Evolutionary conservation across 1,140 invertebrate species (phyloP).

Genomic region (Goniozus legneri): DNA sequence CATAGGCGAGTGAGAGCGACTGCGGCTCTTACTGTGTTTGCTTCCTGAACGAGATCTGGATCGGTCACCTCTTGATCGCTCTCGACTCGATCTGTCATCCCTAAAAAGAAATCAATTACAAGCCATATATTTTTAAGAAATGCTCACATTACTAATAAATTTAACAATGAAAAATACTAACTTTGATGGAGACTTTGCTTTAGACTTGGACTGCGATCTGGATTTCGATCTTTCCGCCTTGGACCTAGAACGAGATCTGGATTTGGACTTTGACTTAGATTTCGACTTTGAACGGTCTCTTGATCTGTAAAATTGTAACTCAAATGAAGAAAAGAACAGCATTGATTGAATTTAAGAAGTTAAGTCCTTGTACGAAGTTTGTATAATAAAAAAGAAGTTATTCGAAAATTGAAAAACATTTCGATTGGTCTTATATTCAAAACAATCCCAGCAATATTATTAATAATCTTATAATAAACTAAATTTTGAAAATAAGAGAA

Average conservation of each 20-base stretch:
- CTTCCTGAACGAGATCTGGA: conserved; percentile 51
- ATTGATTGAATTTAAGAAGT: conserved; percentile 17
- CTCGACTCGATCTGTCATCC: conserved; percentile 48
- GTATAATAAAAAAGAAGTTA: too few species aligned
- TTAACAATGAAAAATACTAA: conserved; percentile 35
- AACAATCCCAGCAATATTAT: neutral
- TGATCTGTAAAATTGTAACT: conserved; percentile 56
- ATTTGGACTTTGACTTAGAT: conserved; percentile 59
- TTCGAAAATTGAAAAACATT: neutral
- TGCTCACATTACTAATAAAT: neutral
- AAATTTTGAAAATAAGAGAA: neutral
- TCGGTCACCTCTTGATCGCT: conserved; percentile 49
- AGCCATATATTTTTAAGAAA: neutral
- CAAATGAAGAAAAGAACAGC: conserved; percentile 34
- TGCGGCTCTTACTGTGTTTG: conserved; percentile 57
- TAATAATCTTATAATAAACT: too few species aligned
- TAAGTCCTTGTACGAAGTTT: conserved; percentile 9
- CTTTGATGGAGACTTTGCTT: conserved; percentile 56
- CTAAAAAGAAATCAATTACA: conserved; percentile 28
- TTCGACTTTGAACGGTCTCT: conserved; percentile 58
- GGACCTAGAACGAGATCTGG: conserved; percentile 59
- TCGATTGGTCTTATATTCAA: neutral
- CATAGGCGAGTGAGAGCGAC: conserved; percentile 55
- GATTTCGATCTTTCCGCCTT: conserved; percentile 60
- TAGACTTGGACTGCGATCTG: conserved; percentile 59